These are phyloP conservation scores for Python bivittatus DNA, from an alignment of 2,113 vertebrate genomes.

Conservation along the genomic window DNA sequence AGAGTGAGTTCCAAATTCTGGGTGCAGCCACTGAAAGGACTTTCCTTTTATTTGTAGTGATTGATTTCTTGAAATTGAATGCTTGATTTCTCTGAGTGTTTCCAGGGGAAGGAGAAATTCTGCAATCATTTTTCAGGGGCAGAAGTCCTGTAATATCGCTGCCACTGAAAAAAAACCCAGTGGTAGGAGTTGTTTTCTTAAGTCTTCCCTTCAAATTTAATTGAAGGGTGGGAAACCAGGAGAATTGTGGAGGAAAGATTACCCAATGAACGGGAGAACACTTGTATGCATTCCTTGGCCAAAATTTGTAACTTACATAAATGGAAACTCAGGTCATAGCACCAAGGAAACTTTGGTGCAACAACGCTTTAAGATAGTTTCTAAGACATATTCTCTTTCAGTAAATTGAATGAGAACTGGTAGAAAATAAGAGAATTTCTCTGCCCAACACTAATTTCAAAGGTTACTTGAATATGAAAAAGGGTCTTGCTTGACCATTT, in stretches of 20 bases:
- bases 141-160: neutral
- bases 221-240: neutral
- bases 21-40: neutral
- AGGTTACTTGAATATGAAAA: neutral
- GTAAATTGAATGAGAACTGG: neutral
- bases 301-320: neutral
- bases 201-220: neutral
- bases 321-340: neutral
- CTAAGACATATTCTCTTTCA: neutral
- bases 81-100: neutral
- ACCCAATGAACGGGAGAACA: neutral
- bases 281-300: neutral
- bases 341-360: neutral
- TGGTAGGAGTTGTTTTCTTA: neutral
- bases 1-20: neutral
- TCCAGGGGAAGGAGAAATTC: neutral
- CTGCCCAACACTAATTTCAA: neutral
- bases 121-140: neutral
- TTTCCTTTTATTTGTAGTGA: neutral
- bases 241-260: neutral
- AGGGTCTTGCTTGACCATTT: neutral
- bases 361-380: neutral
- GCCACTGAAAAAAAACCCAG: neutral
- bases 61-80: no score
- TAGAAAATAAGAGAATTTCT: neutral